These are phyloP conservation scores for Paramormyrops hopkinsi DNA, from an alignment of 2,797 vertebrate species.

Conservation along the genomic window DNA sequence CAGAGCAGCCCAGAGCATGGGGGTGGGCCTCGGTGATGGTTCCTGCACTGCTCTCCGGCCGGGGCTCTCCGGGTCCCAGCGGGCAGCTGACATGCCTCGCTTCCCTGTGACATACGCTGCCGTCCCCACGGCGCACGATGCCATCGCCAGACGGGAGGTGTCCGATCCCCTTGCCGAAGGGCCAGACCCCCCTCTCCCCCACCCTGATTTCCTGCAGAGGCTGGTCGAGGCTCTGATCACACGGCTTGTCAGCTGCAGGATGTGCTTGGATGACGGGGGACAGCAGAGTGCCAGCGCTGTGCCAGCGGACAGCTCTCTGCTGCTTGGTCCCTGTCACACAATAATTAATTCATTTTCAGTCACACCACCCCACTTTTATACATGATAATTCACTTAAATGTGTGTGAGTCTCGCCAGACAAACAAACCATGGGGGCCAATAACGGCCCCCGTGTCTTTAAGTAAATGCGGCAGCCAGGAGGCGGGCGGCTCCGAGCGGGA, in stretches of 20 bases:
- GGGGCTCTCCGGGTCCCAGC: slow-evolving; percentile 46
- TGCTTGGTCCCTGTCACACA: neutral
- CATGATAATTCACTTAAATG: neutral
- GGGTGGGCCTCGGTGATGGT: slow-evolving; percentile 41
- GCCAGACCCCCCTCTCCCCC: slow-evolving; percentile 56
- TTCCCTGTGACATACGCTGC: slow-evolving; percentile 66
- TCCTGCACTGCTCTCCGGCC: slow-evolving; percentile 49
- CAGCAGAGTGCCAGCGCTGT: slow-evolving; percentile 10
- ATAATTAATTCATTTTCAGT: slow-evolving; percentile 20
- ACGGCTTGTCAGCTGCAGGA: slow-evolving; percentile 58
- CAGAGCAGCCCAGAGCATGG: slow-evolving; percentile 15
- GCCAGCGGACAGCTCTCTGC: slow-evolving; percentile 12
- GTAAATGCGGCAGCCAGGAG: neutral
- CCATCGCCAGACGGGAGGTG: slow-evolving; percentile 65
- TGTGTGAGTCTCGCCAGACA: neutral
- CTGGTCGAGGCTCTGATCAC: slow-evolving; percentile 51
- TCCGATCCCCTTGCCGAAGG: slow-evolving; percentile 58
- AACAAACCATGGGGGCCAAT: neutral
- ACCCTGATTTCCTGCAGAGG: slow-evolving; percentile 60
- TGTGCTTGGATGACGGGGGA: slow-evolving; percentile 18
- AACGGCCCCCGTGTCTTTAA: neutral
- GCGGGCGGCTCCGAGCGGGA: neutral
- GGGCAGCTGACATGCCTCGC: slow-evolving; percentile 59
- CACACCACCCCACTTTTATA: neutral
- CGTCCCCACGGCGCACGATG: slow-evolving; percentile 55